A percentile compares a stretch with the other conserved stretches of the same genome.
Evolutionary conservation across 1,140 invertebrate species (phyloP).

Genomic region (Mya arenaria): DNA sequence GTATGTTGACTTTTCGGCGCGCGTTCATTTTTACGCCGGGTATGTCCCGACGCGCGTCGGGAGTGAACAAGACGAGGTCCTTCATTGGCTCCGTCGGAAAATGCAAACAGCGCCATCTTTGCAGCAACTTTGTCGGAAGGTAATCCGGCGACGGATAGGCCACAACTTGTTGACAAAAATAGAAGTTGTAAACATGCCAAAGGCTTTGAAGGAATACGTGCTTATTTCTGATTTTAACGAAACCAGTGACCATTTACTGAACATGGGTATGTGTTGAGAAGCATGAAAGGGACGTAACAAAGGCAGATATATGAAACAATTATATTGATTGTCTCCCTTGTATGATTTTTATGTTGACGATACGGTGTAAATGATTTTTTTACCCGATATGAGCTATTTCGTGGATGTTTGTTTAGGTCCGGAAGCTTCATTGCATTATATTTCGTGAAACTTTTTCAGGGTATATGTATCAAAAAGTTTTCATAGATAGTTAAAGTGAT

Average conservation of each 20-base stretch:
- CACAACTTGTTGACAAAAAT: slow-evolving; percentile 73
- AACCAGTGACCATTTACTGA: slow-evolving; percentile 46
- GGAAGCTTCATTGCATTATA: no score
- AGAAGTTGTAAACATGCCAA: slow-evolving; percentile 73
- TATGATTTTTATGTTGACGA: no score
- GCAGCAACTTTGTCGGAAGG: slow-evolving; percentile 75
- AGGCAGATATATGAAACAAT: no score
- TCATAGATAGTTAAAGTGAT: no score
- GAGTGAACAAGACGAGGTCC: slow-evolving; percentile 69
- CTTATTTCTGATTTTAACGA: slow-evolving; percentile 74
- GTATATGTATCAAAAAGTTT: no score
- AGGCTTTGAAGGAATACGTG: slow-evolving; percentile 77
- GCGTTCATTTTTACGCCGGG: slow-evolving; percentile 72
- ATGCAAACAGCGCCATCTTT: slow-evolving; percentile 74
- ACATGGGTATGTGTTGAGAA: slow-evolving; percentile 1
- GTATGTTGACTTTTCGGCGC: slow-evolving; percentile 75
- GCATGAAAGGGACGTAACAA: no score
- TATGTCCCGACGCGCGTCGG: slow-evolving; percentile 70
- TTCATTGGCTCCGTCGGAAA: slow-evolving; percentile 71
- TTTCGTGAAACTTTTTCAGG: no score
- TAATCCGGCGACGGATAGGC: slow-evolving; percentile 74
- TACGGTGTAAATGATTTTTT: no score
- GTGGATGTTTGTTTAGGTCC: no score
- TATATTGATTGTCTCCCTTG: no score
- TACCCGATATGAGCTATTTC: no score